phyloP scores from a whole-genome alignment of 92 coral and sea anemone genomes.

The Actinernus sp. region DNA sequence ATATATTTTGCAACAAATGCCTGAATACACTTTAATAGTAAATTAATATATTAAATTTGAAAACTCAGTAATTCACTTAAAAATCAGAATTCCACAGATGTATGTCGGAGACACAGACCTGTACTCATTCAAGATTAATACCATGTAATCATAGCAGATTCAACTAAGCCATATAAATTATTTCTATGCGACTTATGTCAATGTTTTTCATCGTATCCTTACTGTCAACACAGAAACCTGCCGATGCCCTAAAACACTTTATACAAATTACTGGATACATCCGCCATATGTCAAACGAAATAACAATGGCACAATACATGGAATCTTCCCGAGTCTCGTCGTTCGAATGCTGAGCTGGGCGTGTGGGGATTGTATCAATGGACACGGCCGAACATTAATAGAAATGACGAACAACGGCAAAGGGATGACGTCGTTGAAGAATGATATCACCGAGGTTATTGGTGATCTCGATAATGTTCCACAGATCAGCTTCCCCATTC shows the following conservation, averaged over 20 bases:
- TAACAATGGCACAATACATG: slow-evolving; percentile 14
- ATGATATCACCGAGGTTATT: slow-evolving; percentile 33
- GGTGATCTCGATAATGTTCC: slow-evolving; percentile 66
- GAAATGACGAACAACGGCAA: slow-evolving; percentile 41
- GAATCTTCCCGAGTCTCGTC: slow-evolving; percentile 53
- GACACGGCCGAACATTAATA: slow-evolving; percentile 58
- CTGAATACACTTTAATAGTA: too few relatives aligned
- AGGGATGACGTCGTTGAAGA: slow-evolving; percentile 36
- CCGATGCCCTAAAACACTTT: slow-evolving; percentile 67
- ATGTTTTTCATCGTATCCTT: too few relatives aligned
- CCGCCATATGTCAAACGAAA: slow-evolving; percentile 56
- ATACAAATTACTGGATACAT: slow-evolving; percentile 66
- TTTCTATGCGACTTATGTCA: too few relatives aligned
- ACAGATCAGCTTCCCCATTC: slow-evolving; percentile 71
- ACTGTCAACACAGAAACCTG: slow-evolving; percentile 89
- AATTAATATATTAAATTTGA: too few relatives aligned
- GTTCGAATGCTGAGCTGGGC: slow-evolving; percentile 52
- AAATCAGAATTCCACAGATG: too few relatives aligned
- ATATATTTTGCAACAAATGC: too few relatives aligned
- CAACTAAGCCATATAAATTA: too few relatives aligned
- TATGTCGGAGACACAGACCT: too few relatives aligned
- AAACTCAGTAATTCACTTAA: too few relatives aligned
- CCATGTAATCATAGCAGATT: too few relatives aligned
- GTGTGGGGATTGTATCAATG: slow-evolving; percentile 71
- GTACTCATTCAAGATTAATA: too few relatives aligned